Base-by-base conservation (phyloP, 2,888 invertebrate species). In the Biston stratarius region DNA sequence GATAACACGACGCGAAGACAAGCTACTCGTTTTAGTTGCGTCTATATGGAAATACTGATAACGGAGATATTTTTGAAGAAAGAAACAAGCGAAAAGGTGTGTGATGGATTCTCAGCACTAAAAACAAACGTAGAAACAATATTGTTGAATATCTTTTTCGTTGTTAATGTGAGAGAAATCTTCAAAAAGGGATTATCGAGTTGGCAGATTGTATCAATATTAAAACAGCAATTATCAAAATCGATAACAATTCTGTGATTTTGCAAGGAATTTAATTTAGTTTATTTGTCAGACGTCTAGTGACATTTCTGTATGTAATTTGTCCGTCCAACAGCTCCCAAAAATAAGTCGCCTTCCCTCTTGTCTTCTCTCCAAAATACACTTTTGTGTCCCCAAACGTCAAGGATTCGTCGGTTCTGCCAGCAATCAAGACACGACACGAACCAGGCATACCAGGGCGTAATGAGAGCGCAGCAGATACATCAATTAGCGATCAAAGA, bases 401-500 rank as follows among this genome's bases (percentile, higher is more conserved):
- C 67, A 38, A 11, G 33, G 12, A 48, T n/a, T n/a, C n/a, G 61
- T 61, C 64, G 55, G 49, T 59, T 36, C 69, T 66, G 62, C 49
- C 65, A 60, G 47, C 61, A 36, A 44, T 72, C 76, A 71, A 72
- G 77, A 71, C 64, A 78, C 78, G 83, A 84, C 83, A 84, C 77
- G 78, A 79, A 81, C 74, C 81, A 84, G 83, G 82, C 85, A 84
- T 85, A 85, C 84, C 85, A 86, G 83, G 76, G 77, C 79, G 76
- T 79, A 83, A 85, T 82, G 81, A 82, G 80, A 76, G 78, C 78
- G 80, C 73, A 83, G 81, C 80, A 85, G 84, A 85, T 87, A 85
- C 82, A 83, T 85, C 88, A 88, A 87, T 90, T 87, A 83, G 83
- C 33, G 87, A 89, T 90, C 89, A 90, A 89, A 89, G 87, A 82